Evolutionary conservation across 1,140 invertebrate genomes (phyloP), one percentile per base, ranked within the genome.

Genomic region (Odontomachus brunneus): DNA sequence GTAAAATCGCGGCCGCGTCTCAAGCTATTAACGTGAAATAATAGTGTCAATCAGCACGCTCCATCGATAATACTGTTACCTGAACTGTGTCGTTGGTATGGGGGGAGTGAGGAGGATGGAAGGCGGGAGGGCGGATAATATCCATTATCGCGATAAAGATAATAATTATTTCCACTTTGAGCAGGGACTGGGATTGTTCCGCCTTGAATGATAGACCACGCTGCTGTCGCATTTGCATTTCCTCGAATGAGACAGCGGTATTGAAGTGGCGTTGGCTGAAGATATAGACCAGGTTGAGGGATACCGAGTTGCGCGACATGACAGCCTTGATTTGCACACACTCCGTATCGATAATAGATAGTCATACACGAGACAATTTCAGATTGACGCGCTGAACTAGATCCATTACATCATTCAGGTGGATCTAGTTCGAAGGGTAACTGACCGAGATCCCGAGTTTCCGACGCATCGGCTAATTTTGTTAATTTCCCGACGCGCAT

Each of bases 321-420:
- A 38, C 65, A 80, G 53, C 14, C 63, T 71, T 80, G 75, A 80
- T 80, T 80, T 80, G 51, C 75, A 59, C 75, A 19, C 3, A 57
- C 12, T 69, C 22, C 57, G 65, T 19, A 71, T 80, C 49, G 65
- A 80, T 80, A 59, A 80, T 59, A 80, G 75, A 71, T 80, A 57
- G 33, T 69, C 65, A 80, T 80, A 80, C 66, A 78, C 22, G 63
- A 14, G 26, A 66, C 75, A 80, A 80, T 80, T 33, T 80, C 65
- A 80, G 51, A n/a, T 71, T 80, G 75, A 78, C 75, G 75, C 38
- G 51, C 65, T 57, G 51, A 80, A 80, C 75, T 80, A 48, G 65
- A 80, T 80, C 75, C 19, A 65, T 57, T 71, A 80, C 38, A 51
- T 29, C 69, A 71, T 69, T 80, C 75, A 80, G 33, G 65, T 80